Evolutionary conservation across 2,888 invertebrate genomes (phyloP).

Genomic region (Phortica magna): DNA sequence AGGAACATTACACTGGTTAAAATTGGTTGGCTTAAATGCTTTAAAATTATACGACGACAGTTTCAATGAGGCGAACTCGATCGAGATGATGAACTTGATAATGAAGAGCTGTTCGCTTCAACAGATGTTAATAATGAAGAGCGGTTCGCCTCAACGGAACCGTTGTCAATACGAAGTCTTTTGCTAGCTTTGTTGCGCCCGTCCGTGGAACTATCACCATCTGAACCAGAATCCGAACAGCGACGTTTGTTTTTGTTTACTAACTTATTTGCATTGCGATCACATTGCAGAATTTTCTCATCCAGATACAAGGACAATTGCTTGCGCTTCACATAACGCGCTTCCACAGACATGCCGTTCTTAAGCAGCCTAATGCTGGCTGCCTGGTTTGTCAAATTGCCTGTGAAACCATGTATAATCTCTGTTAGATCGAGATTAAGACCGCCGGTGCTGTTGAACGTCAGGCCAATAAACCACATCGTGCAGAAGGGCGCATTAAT

Average conservation of each 20-base stretch:
- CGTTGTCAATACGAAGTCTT: not conserved
- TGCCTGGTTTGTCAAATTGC: conserved; percentile 85
- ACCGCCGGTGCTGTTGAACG: conserved; percentile 89
- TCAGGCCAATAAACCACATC: conserved; percentile 97
- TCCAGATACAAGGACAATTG: conserved; percentile 85
- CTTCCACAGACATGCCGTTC: conserved; percentile 87
- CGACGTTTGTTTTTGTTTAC: not conserved
- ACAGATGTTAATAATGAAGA: not conserved
- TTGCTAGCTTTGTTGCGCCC: not conserved
- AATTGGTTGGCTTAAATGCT: no score
- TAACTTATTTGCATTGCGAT: conserved; percentile 75
- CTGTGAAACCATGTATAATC: conserved; percentile 82
- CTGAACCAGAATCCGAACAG: no score
- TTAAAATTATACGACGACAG: no score
- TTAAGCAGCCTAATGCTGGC: conserved; percentile 80
- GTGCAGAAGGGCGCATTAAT: conserved; percentile 81
- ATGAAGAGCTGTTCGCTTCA: no score
- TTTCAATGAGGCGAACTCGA: no score
- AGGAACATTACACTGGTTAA: no score
- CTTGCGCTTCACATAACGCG: conserved; percentile 89
- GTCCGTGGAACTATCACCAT: no score
- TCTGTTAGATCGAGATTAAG: conserved; percentile 91
- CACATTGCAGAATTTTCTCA: conserved; percentile 82
- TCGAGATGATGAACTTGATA: not conserved
- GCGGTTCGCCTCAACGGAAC: not conserved